Evolutionary conservation across 1,140 invertebrate genomes (phyloP), one percentile per base, ranked within the genome.

Genomic region (Drosophila watanabei): DNA sequence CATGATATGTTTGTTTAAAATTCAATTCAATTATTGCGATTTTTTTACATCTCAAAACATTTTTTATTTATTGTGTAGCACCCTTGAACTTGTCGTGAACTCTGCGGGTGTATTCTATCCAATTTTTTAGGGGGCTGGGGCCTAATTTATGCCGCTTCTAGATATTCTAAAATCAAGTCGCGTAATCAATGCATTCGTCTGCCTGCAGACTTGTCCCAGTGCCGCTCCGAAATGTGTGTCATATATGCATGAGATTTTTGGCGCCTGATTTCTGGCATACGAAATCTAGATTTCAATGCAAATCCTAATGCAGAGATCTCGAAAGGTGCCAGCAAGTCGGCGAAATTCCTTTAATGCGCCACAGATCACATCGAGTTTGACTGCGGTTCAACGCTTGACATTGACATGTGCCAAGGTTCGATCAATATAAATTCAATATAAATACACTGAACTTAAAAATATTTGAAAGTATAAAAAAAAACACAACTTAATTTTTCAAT

Each of bases 241-340:
- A 82, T 86, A 81, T 85, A 86, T 86, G 83, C 83, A 86, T 86
- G 79, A 86, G 83, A 82, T 87, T 57, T 86, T 86, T 79, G 83
- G 83, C 83, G 83, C 83, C 83, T 82, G 51, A 45, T 49, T 72
- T 72, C 57, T 48, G 24, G 66, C 61, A 86, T 76, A 82, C 79
- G 39, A 79, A 79, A 75, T 79, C 28, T 48, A 30, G 35, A 51
- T 20, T 16, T 16, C 33, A 89, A 88, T 86, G 82, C 84, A 80
- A 78, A 88, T 78, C 60, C 39, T 79, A 86, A 82, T 86, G 79
- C 83, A 82, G 61, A 58, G 28, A 68, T 33, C 58, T 69, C 45
- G 79, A 82, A 89, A 90, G 86, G 86, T 90, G 86, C 82, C 87
- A 82, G 39, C 33, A 86, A 91, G 87, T 90, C 87, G 82, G 76